These are phyloP conservation scores for Quiscalus mexicanus DNA, from an alignment of 2,113 vertebrate genomes.

Conservation along the genomic window DNA sequence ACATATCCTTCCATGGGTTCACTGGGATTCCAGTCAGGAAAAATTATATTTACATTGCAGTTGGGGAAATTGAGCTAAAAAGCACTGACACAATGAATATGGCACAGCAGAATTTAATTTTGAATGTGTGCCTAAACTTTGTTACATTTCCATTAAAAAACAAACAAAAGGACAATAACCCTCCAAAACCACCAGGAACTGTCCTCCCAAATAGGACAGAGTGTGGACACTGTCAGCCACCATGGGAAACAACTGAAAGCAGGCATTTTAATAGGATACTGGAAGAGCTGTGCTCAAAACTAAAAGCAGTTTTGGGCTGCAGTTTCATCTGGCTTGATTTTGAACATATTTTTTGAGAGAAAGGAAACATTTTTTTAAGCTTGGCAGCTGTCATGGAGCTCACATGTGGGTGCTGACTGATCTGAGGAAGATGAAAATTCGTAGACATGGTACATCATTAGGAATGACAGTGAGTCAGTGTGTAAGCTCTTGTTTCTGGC, in stretches of 20 bases:
- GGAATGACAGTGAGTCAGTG: neutral
- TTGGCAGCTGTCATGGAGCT: neutral
- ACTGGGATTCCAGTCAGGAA: neutral
- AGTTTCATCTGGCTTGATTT: neutral
- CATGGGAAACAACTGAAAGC: neutral
- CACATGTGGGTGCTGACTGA: neutral
- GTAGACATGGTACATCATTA: neutral
- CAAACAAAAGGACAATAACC: neutral
- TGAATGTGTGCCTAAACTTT: neutral
- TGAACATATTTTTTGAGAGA: neutral
- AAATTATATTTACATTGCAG: neutral
- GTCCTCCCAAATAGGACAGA: neutral
- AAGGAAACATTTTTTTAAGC: neutral
- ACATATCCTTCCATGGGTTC: neutral
- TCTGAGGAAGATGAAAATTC: neutral
- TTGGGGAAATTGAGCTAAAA: neutral
- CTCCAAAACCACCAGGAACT: neutral
- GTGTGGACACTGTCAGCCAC: rapidly evolving
- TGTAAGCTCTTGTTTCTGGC: neutral
- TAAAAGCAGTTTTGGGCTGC: neutral
- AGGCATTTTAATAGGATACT: neutral
- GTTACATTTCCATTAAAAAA: neutral
- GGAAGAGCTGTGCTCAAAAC: neutral
- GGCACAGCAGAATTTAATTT: neutral
- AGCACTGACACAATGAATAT: neutral